Evolutionary conservation across 2,888 invertebrate genomes (phyloP), one percentile per base, ranked within the genome.

Genomic region (Omphaloscelis lunosa): DNA sequence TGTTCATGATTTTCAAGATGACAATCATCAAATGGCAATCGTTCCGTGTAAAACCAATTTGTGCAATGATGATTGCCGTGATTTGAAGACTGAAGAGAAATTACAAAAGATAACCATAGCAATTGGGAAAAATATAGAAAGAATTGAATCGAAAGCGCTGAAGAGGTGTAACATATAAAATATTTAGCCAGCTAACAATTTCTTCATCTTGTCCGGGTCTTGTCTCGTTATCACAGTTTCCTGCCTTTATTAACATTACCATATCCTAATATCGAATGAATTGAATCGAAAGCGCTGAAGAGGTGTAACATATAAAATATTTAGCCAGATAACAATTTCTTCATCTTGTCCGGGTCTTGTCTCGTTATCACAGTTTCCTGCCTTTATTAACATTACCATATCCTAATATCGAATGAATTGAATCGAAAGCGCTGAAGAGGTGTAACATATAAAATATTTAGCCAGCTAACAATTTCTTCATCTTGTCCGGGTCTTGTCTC

Each of bases 381-480:
- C 34, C 39, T 80, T 65, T 72, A 83, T 63, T 76, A 76, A 56
- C 66, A 76, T 70, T n/a, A n/a, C n/a, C n/a, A n/a, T n/a, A n/a
- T n/a, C n/a, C n/a, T n/a, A n/a, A n/a, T 29, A 34, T 66, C 15
- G 27, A 67, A 62, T 29, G 39, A 62, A 62, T 79, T 67, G 39
- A 56, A 81, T 23, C n/a, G 51, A 75, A 65, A 58, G 27, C 62
- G 67, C 34, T 77, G 39, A 58, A 63, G 61, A 45, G 20, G 11
- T 51, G 70, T 65, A 15, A n/a, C 77, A 66, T 72, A 66, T 72
- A 72, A 72, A 66, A 63, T 20, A 34, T 67, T 45, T 70, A 39
- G 20, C 66, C 29, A 71, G n/a, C 17, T n/a, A 58, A 27, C 58
- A 80, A 58, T 34, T 23, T 65, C 41, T 83, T 62, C 15, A 53